Conservation (phyloP, 2,113 vertebrate species). For the Pampusana beccarii region DNA sequence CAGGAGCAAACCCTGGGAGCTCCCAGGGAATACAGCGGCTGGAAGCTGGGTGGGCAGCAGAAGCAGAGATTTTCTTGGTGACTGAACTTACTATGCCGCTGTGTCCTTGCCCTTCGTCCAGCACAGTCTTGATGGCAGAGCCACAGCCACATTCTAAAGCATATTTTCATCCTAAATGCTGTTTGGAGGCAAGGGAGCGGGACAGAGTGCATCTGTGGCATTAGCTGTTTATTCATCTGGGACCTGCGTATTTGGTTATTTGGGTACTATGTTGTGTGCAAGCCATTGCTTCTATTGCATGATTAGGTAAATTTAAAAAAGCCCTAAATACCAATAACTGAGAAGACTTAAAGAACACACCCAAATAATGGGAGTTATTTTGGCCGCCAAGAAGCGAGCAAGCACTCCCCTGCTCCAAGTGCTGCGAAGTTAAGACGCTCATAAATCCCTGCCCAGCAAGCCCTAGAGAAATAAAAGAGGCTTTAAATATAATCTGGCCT, state of each 20-base stretch:
- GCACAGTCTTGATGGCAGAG: neutral
- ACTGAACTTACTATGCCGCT: neutral
- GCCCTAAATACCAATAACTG: neutral
- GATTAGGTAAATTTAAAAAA: neutral
- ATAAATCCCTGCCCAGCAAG: conserved; percentile 43
- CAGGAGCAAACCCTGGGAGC: neutral
- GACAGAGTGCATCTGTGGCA: neutral
- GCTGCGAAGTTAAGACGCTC: conserved; percentile 33
- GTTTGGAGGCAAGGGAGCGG: neutral
- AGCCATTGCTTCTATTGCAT: neutral
- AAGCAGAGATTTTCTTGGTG: neutral
- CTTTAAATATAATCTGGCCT: conserved; percentile 41
- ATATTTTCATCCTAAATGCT: neutral
- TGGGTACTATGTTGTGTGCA: neutral
- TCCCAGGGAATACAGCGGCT: neutral
- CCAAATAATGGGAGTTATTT: neutral
- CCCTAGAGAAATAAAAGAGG: conserved; percentile 61
- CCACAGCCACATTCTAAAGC: neutral
- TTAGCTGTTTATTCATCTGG: neutral
- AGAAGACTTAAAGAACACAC: neutral
- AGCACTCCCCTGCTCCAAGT: neutral
- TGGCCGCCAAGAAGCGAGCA: neutral
- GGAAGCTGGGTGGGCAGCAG: neutral
- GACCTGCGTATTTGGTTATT: neutral
- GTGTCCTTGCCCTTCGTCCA: fast-evolving